A percentile compares a stretch with the other conserved stretches of the same genome.
phyloP scores from a whole-genome alignment of 2,113 vertebrate genomes.

The Hemibagrus wyckioides region DNA sequence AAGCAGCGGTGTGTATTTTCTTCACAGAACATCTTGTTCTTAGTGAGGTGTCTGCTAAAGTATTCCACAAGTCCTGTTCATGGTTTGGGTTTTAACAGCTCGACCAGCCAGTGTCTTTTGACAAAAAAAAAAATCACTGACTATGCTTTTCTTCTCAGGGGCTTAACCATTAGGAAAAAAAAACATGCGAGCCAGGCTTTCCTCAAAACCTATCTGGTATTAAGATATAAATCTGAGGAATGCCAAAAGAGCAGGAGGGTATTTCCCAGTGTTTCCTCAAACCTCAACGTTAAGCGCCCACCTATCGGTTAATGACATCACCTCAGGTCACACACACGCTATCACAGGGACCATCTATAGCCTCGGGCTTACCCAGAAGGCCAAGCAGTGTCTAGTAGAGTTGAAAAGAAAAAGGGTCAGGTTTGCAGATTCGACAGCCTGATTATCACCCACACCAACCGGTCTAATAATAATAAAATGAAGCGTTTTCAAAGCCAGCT shows the following conservation, averaged over 20 bases:
- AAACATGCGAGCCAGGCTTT: slow-evolving; percentile 24
- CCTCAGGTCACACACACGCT: neutral
- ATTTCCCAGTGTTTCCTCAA: slow-evolving; percentile 47
- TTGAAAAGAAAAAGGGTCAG: slow-evolving; percentile 33
- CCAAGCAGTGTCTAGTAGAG: neutral
- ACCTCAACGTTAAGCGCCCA: slow-evolving; percentile 37
- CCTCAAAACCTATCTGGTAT: slow-evolving; percentile 27
- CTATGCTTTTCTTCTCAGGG: slow-evolving; percentile 15
- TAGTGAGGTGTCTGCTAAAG: slow-evolving; percentile 9
- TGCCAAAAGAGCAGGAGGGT: slow-evolving; percentile 19
- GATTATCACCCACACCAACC: slow-evolving; percentile 35
- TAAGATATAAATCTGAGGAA: slow-evolving; percentile 43
- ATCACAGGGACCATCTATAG: neutral
- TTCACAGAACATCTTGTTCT: slow-evolving; percentile 6
- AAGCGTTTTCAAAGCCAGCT: slow-evolving; percentile 25
- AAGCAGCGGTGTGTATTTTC: neutral
- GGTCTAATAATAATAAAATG: slow-evolving; percentile 31
- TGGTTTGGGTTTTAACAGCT: slow-evolving; percentile 19
- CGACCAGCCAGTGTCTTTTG: neutral
- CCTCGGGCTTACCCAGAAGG: neutral
- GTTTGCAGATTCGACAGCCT: slow-evolving; percentile 41
- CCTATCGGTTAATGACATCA: slow-evolving; percentile 42
- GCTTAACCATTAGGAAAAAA: slow-evolving; percentile 9
- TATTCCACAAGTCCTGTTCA: slow-evolving; percentile 16
- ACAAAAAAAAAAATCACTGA: slow-evolving; percentile 6